These are phyloP conservation scores for Macrosiphum euphorbiae DNA, from an alignment of 2,888 invertebrate species.

Conservation along the genomic window DNA sequence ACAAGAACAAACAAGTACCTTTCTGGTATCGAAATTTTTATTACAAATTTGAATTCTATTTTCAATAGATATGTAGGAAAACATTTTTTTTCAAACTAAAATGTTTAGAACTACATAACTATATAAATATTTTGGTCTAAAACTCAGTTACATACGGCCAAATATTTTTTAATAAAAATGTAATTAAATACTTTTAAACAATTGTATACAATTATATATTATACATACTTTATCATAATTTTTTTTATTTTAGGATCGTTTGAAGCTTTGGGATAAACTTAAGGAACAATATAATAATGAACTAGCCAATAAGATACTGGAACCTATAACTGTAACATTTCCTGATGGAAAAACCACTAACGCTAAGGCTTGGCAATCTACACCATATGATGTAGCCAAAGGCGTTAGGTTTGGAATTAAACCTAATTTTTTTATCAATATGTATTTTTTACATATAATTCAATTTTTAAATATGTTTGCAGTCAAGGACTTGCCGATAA, in stretches of 20 bases:
- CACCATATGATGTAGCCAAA: slow-evolving; percentile 92
- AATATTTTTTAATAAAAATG: neutral
- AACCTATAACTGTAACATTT: slow-evolving; percentile 87
- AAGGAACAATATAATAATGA: slow-evolving; percentile 87
- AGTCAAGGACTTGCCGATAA: slow-evolving; percentile 96
- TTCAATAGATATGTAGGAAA: neutral
- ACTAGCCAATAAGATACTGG: slow-evolving; percentile 79
- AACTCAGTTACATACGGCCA: neutral
- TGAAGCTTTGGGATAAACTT: slow-evolving; percentile 88
- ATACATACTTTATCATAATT: slow-evolving; percentile 14
- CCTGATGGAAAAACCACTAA: slow-evolving; percentile 94
- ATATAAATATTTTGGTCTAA: neutral
- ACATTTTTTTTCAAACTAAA: neutral
- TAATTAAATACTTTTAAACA: neutral
- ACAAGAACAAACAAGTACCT: too few relatives aligned
- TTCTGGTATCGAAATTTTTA: too few relatives aligned
- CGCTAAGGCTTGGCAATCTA: slow-evolving; percentile 90
- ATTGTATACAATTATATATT: neutral
- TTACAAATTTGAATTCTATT: neutral
- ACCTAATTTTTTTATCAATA: slow-evolving; percentile 29
- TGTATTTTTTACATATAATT: neutral
- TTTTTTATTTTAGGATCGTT: slow-evolving; percentile 76
- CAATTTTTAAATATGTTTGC: slow-evolving; percentile 68
- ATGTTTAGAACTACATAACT: neutral
- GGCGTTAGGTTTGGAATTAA: slow-evolving; percentile 80